Evolutionary conservation across 1,140 invertebrate genomes (phyloP).

Genomic region (Eciton burchellii): DNA sequence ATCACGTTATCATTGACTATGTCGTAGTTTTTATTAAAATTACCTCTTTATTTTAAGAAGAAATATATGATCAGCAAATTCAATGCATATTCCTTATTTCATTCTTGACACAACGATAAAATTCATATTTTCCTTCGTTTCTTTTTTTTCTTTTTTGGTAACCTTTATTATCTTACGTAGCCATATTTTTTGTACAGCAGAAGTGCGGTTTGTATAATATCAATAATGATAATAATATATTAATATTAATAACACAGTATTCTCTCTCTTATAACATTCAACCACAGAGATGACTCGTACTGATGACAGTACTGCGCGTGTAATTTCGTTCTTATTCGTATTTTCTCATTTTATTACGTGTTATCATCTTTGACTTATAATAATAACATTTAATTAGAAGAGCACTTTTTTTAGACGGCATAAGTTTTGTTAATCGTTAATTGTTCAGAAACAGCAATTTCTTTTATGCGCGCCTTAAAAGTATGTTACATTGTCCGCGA

Average conservation of each 20-base stretch:
- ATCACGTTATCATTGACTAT: slow-evolving; percentile 20
- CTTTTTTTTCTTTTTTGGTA: slow-evolving; percentile 44
- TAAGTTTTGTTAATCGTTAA: slow-evolving; percentile 65
- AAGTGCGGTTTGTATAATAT: slow-evolving; percentile 61
- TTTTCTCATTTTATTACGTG: slow-evolving; percentile 47
- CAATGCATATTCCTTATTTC: neutral
- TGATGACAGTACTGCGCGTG: slow-evolving; percentile 24
- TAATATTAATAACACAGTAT: no score
- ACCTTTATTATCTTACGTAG: slow-evolving; percentile 66
- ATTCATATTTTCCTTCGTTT: neutral
- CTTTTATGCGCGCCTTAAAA: slow-evolving; percentile 26
- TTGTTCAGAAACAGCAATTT: slow-evolving; percentile 37
- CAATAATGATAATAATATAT: slow-evolving; percentile 63
- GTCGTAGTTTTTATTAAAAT: slow-evolving; percentile 56
- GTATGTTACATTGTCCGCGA: slow-evolving; percentile 44
- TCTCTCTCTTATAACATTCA: slow-evolving; percentile 26
- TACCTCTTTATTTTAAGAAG: slow-evolving; percentile 25
- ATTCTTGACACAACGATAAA: neutral
- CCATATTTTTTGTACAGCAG: slow-evolving; percentile 43
- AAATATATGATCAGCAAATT: slow-evolving; percentile 26
- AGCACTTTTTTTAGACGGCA: slow-evolving; percentile 83
- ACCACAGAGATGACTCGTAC: slow-evolving; percentile 19
- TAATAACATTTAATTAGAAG: slow-evolving; percentile 76
- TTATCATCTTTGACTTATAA: slow-evolving; percentile 54
- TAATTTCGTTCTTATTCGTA: slow-evolving; percentile 41